Percentiles rank a stretch among this genome's conserved stretches.
phyloP scores from a whole-genome alignment of 1,140 invertebrate genomes.

The Samia ricini region DNA sequence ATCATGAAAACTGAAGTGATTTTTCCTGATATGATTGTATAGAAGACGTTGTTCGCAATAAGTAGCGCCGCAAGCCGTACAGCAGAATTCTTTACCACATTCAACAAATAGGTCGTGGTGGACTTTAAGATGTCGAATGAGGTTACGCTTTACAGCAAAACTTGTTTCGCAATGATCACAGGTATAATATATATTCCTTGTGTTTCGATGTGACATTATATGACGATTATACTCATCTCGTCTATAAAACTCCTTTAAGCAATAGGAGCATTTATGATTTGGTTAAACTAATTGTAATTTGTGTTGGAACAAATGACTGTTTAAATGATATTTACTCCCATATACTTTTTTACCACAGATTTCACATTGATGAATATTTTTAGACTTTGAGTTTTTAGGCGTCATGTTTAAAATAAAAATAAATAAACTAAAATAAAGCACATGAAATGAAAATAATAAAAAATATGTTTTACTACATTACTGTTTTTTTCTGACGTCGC shows the following conservation, averaged over 20 bases:
- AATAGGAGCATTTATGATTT: conserved; percentile 33
- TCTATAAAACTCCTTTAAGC: conserved; percentile 41
- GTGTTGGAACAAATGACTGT: conserved; percentile 46
- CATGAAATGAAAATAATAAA: background rate
- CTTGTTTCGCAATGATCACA: conserved; percentile 45
- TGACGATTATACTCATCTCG: conserved; percentile 36
- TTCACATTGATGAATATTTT: conserved; percentile 24
- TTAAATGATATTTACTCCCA: conserved; percentile 39
- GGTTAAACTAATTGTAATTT: too few species aligned
- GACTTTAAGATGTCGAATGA: conserved; percentile 42
- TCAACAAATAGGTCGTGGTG: conserved; percentile 35
- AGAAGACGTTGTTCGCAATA: conserved; percentile 45
- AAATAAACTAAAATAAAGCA: background rate
- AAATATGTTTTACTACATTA: too few species aligned
- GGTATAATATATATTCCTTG: conserved; percentile 12
- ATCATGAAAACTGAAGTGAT: conserved; percentile 37
- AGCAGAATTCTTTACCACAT: conserved; percentile 19
- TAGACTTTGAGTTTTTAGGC: background rate
- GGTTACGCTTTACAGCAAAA: conserved; percentile 43
- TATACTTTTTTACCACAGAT: conserved; percentile 37
- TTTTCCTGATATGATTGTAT: conserved; percentile 42
- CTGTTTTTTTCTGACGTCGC: too few species aligned
- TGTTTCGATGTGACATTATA: conserved; percentile 22
- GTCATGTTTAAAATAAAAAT: background rate
- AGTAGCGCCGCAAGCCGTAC: conserved; percentile 32